Conservation (phyloP, 2,888 invertebrate genomes). For the Isotomurus palustris region DNA sequence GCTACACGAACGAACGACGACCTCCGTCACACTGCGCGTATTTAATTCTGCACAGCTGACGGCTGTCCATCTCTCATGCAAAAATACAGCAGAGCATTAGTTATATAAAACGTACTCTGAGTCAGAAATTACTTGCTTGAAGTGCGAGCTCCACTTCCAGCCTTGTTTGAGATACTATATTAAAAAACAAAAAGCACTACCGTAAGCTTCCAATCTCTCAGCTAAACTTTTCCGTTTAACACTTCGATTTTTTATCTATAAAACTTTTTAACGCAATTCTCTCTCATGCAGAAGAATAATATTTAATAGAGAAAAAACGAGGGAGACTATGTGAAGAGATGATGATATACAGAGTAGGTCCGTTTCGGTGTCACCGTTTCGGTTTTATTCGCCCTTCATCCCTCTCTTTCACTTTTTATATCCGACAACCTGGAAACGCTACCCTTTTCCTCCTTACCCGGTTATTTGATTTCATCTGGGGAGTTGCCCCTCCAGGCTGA, state of each 20-base stretch:
- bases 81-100: constrained; percentile 21
- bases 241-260: constrained; percentile 2
- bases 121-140: constrained; percentile 84
- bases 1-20: constrained; percentile 10
- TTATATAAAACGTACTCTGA: constrained; percentile 42
- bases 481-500: constrained; percentile 36
- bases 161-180: constrained; percentile 55
- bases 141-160: constrained; percentile 95
- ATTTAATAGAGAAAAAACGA: constrained; percentile 7
- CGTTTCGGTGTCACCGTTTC: background rate
- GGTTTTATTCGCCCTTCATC: constrained; percentile 24
- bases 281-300: constrained; percentile 12
- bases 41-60: too few species aligned
- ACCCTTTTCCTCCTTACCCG: constrained; percentile 40
- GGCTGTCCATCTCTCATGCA: constrained; percentile 10
- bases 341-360: background rate
- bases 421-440: constrained; percentile 36
- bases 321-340: constrained; percentile 4
- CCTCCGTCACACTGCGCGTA: too few species aligned
- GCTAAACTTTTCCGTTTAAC: constrained; percentile 6
- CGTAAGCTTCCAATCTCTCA: constrained; percentile 42
- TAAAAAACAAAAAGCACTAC: constrained; percentile 45
- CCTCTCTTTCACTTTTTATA: constrained; percentile 32
- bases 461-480: constrained; percentile 35
- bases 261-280: constrained; percentile 4